Evolutionary conservation across 2,888 invertebrate genomes (phyloP), one percentile per base, ranked within the genome.

Genomic region (Drosophila birchii): DNA sequence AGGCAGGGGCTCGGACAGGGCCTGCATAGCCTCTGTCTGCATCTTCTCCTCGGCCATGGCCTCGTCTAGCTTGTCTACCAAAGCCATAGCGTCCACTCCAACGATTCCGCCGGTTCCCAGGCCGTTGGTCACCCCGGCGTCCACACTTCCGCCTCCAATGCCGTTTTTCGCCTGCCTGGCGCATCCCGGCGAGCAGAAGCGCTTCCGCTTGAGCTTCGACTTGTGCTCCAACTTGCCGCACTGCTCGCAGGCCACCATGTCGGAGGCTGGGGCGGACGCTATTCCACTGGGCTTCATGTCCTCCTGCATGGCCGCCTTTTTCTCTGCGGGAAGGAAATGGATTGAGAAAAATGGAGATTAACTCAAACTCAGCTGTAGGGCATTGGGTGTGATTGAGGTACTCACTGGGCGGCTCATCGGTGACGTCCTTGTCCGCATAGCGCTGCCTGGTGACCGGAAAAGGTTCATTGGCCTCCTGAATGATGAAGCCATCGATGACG

Each of bases 401-500:
- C 95, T 95, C 94, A 96, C 96, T 95, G 55, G 96, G 95, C n/a
- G 96, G 96, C 91, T 97, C 97, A 61, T 96, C 96, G 4, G 93
- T 90, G 45, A 92, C 91, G 54, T 94, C 94, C 92, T 95, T 94
- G 90, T 95, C 94, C 81, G 95, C 81, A 93, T 94, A 90, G 91
- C 94, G 80, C 92, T 94, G 81, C 90, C 94, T 78, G 89, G 94
- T 96, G 57, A 98, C 97, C 66, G 97, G 96, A 90, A 97, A 97
- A 0, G 97, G 97, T 92, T 97, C 97, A 2, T 96, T 96, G 1
- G 97, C 97, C 93, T 99, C 99, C 92, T 98, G 98, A 80, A 99
- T 98, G 9, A 99, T 97, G 92, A 98, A 98, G 58, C 98, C 98
- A 91, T 98, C 98, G 75, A 99, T 98, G 29, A 98, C 97, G 91